Evolutionary conservation across 2,888 invertebrate genomes (phyloP), one percentile per base, ranked within the genome.

Genomic region (Agriopis leucophaearia): DNA sequence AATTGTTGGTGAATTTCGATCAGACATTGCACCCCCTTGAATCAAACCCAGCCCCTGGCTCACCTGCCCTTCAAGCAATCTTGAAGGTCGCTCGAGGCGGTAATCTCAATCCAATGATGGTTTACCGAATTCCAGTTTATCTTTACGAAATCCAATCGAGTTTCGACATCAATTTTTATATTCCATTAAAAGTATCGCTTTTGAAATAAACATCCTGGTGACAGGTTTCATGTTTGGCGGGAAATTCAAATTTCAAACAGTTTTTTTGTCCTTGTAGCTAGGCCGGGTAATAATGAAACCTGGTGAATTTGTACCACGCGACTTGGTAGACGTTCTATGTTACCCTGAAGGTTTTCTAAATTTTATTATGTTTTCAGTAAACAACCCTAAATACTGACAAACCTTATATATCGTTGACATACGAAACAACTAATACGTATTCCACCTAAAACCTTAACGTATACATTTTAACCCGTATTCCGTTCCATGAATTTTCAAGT

Each of bases 401-500:
- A 27, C 27, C 27, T n/a, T n/a, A n/a, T n/a, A n/a, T 27, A 5
- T 27, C 27, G 3, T 27, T 27, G 27, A 27, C 5, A 27, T 27
- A 27, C 27, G 27, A 27, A 27, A 27, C 27, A 27, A 27, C 54
- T 15, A 51, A 47, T 7, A 7, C 5, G 2, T 16, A 16, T 50
- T 50, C 16, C 9, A 12, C 16, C 9, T 16, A 7, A 48, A 50
- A 10, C 44, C 44, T 36, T 16, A 15, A 35, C 54, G 60, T 50
- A 51, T 50, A 7, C 42, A 42, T 54, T 42, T 38, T 13, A 61
- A 45, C 61, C 57, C 56, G 35, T 38, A 52, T 36, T 52, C 50
- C 57, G 5, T 36, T 47, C 57, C 18, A 65, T 62, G 59, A 64
- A 69, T 69, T 69, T 60, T 62, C 54, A 72, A 64, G 64, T 51